phyloP scores from a whole-genome alignment of 2,888 invertebrate species.

The Dilophus febrilis region DNA sequence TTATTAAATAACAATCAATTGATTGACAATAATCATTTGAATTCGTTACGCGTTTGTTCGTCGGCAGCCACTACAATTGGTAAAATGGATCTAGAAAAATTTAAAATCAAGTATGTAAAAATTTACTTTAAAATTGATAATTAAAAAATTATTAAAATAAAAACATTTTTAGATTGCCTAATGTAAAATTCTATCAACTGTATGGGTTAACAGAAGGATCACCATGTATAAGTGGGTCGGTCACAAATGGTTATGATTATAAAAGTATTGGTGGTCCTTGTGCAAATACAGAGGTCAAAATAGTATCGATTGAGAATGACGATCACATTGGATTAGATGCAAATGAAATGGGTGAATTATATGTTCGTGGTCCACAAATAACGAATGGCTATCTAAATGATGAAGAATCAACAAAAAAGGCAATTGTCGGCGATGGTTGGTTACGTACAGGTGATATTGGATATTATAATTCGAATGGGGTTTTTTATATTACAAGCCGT shows the following conservation, averaged over 20 bases:
- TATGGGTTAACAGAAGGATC: constrained; percentile 61
- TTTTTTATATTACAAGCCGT: constrained; percentile 54
- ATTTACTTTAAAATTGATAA: background rate
- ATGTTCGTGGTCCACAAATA: constrained; percentile 60
- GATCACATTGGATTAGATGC: constrained; percentile 33
- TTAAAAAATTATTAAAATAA: too few relatives aligned
- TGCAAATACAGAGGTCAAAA: constrained; percentile 45
- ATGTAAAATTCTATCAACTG: constrained; percentile 31
- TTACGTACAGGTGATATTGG: constrained; percentile 55
- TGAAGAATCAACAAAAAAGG: constrained; percentile 49
- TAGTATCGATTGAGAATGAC: constrained; percentile 31
- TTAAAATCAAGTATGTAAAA: constrained; percentile 21
- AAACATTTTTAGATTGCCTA: background rate
- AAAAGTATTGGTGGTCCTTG: constrained; percentile 37
- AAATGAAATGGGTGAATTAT: constrained; percentile 50
- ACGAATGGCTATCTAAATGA: constrained; percentile 68
- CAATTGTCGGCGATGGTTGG: constrained; percentile 55
- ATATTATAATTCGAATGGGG: constrained; percentile 41
- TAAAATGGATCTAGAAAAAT: constrained; percentile 21
- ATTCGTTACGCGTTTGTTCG: constrained; percentile 19
- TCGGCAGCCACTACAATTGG: constrained; percentile 29
- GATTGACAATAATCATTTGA: constrained; percentile 17
- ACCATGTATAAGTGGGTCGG: constrained; percentile 34
- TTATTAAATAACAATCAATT: constrained; percentile 44
- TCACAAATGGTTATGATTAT: constrained; percentile 17